Evolutionary conservation across 2,113 vertebrate species (phyloP).

Genomic region (Tupaia chinensis): DNA sequence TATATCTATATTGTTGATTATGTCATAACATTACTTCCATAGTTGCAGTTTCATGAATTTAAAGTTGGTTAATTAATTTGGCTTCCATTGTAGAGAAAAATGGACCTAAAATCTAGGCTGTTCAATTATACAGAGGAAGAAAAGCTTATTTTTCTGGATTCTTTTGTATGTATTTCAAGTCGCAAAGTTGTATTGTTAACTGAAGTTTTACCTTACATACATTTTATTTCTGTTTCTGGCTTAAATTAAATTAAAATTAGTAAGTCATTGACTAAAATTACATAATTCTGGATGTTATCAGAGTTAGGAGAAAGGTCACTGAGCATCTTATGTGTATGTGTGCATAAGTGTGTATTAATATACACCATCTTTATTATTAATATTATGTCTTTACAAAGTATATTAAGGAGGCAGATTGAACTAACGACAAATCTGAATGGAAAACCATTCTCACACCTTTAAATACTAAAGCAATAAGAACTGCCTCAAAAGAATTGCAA

Average conservation of each 20-base stretch:
- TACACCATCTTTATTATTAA: background rate
- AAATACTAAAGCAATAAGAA: background rate
- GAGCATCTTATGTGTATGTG: background rate
- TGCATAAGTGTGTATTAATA: background rate
- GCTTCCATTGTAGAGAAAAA: slow-evolving; percentile 56
- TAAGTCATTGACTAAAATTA: slow-evolving; percentile 25
- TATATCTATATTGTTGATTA: slow-evolving; percentile 50
- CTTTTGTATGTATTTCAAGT: slow-evolving; percentile 47
- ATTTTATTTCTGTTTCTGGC: slow-evolving; percentile 39
- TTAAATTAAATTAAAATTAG: slow-evolving; percentile 54
- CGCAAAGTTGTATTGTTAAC: slow-evolving; percentile 15
- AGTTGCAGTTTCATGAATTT: slow-evolving; percentile 67
- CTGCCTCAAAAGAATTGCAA: background rate
- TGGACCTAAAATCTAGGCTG: slow-evolving; percentile 30
- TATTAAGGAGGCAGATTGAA: slow-evolving; percentile 19
- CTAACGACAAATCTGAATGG: background rate
- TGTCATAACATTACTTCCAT: slow-evolving; percentile 52
- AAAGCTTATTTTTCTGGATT: slow-evolving; percentile 39
- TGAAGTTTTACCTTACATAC: slow-evolving; percentile 53
- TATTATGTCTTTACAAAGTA: background rate
- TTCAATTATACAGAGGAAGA: slow-evolving; percentile 3
- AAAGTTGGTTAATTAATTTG: slow-evolving; percentile 67
- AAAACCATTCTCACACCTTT: background rate
- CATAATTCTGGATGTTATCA: background rate
- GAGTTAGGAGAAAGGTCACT: background rate